Evolutionary conservation across 2,797 vertebrate genomes (phyloP), one percentile per base, ranked within the genome.

Genomic region (Percopsis omiscomaycus): DNA sequence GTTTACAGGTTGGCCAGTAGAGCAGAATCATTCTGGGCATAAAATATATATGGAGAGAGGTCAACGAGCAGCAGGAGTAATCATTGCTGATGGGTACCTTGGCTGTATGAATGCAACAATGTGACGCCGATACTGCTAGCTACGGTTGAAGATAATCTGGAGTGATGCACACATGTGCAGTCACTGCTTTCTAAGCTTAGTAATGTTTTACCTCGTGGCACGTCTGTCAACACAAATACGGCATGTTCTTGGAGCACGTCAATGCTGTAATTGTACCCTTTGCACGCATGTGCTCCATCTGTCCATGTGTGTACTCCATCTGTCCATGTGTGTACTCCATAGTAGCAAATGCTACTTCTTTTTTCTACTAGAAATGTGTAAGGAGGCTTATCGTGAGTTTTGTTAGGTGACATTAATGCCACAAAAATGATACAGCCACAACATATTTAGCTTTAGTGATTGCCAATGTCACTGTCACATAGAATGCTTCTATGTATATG

Each of bases 71-170:
- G 68, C 10, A 32, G 56, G 71, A 50, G 48, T 71, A 78, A 77
- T 71, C 28, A 10, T n/a, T 32, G 72, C 74, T 78, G 81, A 83
- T 66, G 78, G 74, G 68, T 71, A 73, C 82, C 44, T 62, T 27
- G 66, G 71, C 74, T 83, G 61, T 59, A 68, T 56, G 59, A 66
- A 52, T 66, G 60, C 57, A 78, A 71, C 75, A 77, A 68, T 63
- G 71, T 65, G 59, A 79, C 63, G 75, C 66, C 86, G 76, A 80
- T 68, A 78, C 81, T 80, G 68, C 80, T 77, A 79, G 79, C 68
- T 75, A 65, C 58, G 53, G 64, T 64, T 85, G 83, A 88, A 55
- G 73, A 66, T 90, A 75, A 90, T 88, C 69, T 46, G 55, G 48
- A 76, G 61, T 69, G 82, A 87, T 69, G 63, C 62, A 55, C 71